phyloP scores from a whole-genome alignment of 2,797 vertebrate genomes.

The Spinus pinus region DNA sequence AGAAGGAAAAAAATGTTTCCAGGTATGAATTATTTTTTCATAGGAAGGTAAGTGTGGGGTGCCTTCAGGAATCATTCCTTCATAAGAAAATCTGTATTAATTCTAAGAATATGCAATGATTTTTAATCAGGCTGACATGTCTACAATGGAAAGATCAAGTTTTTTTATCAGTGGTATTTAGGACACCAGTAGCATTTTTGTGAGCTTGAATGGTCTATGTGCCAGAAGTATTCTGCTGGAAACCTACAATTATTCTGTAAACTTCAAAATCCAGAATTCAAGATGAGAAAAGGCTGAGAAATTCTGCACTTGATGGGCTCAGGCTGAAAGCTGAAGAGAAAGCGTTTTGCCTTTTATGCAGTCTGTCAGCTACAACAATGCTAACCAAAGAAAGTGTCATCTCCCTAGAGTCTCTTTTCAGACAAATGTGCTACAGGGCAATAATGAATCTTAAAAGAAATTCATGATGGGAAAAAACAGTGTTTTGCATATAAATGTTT shows the following conservation, averaged over 20 bases:
- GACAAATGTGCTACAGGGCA: not conserved
- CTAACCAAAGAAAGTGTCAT: slow-evolving; percentile 33
- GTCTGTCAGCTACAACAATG: slow-evolving; percentile 48
- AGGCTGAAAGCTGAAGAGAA: not conserved
- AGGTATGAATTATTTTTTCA: slow-evolving; percentile 1
- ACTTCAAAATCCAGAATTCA: slow-evolving; percentile 25
- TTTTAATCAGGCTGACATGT: slow-evolving; percentile 21
- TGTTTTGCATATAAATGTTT: slow-evolving; percentile 52
- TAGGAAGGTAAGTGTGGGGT: not conserved
- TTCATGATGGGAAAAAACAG: slow-evolving; percentile 2
- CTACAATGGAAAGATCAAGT: not conserved
- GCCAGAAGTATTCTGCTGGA: slow-evolving; percentile 2
- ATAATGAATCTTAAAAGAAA: slow-evolving; percentile 53
- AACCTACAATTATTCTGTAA: slow-evolving; percentile 39
- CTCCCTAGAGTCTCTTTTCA: slow-evolving; percentile 23
- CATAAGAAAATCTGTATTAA: not conserved
- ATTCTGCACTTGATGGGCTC: slow-evolving; percentile 22
- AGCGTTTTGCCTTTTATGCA: not conserved
- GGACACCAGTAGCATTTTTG: not conserved
- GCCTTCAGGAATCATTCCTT: not conserved
- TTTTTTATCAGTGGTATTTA: not conserved
- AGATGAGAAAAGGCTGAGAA: not conserved
- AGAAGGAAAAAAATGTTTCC: not conserved
- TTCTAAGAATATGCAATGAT: not conserved
- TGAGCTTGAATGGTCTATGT: not conserved